Conservation (phyloP, 2,888 invertebrate genomes). For the Ceratothoa steindachneri region DNA sequence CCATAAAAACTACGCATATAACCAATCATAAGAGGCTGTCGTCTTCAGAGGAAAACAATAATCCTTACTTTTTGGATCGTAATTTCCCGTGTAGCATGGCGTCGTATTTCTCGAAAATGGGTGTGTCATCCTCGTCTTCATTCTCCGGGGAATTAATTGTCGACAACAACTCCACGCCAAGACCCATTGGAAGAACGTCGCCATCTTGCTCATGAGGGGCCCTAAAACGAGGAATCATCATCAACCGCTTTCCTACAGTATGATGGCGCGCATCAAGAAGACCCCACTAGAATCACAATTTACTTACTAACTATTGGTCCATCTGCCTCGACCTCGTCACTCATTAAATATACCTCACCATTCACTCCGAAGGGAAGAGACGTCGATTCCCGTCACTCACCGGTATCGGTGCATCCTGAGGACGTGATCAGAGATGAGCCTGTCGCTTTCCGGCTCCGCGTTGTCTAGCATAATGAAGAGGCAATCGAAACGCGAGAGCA, state of each 20-base stretch:
- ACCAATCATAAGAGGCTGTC: no score
- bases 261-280: no score
- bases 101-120: conserved; percentile 88
- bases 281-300: no score
- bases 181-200: conserved; percentile 79
- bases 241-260: no score
- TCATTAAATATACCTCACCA: no score
- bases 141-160: conserved; percentile 70
- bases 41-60: no score
- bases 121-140: conserved; percentile 62
- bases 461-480: conserved; percentile 95
- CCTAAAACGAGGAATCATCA: no score
- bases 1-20: no score
- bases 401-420: conserved; percentile 93
- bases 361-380: background rate
- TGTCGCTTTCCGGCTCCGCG: conserved; percentile 83
- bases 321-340: no score
- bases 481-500: conserved; percentile 95
- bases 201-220: conserved; percentile 91
- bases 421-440: conserved; percentile 92
- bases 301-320: no score
- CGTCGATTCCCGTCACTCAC: conserved; percentile 52
- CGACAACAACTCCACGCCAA: conserved; percentile 74
- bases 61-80: conserved; percentile 63
- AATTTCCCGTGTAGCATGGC: conserved; percentile 78